Evolutionary conservation across 2,888 invertebrate species (phyloP).

Genomic region (Ichneumoninae sp.): DNA sequence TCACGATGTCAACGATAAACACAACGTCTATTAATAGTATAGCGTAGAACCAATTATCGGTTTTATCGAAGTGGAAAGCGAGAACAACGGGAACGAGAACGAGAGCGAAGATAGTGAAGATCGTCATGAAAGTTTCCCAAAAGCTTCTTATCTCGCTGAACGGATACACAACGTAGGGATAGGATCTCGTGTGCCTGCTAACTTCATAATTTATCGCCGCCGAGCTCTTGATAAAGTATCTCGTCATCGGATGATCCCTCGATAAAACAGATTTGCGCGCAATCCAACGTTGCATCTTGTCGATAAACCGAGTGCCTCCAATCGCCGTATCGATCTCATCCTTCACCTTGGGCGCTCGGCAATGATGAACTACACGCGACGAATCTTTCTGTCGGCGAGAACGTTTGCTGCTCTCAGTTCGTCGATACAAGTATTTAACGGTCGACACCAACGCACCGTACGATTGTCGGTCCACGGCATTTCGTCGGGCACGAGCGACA

Average conservation of each 20-base stretch:
- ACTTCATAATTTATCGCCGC: conserved; percentile 81
- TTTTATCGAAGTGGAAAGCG: conserved; percentile 75
- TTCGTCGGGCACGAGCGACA: conserved; percentile 72
- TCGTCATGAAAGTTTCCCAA: conserved; percentile 81
- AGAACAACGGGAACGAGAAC: conserved; percentile 78
- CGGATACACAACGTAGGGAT: conserved; percentile 82
- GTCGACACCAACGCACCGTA: conserved; percentile 29
- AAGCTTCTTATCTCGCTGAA: conserved; percentile 81
- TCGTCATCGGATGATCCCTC: conserved; percentile 73
- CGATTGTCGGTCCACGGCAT: conserved; percentile 33
- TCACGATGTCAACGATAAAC: conserved; percentile 77
- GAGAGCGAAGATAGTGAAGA: conserved; percentile 76
- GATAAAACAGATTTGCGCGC: conserved; percentile 72
- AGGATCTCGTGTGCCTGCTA: conserved; percentile 77
- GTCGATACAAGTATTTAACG: not conserved
- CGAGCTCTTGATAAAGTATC: conserved; percentile 78
- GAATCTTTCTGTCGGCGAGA: conserved; percentile 59
- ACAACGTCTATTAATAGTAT: conserved; percentile 74
- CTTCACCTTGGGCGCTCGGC: conserved; percentile 64
- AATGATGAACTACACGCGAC: conserved; percentile 70
- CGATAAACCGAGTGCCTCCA: conserved; percentile 58
- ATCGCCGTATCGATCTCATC: conserved; percentile 69
- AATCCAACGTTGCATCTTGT: conserved; percentile 72
- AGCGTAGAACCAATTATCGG: conserved; percentile 66
- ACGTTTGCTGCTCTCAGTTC: not conserved